Evolutionary conservation across 2,888 invertebrate genomes (phyloP), one percentile per base, ranked within the genome.

Genomic region (Euzetes globulus): DNA sequence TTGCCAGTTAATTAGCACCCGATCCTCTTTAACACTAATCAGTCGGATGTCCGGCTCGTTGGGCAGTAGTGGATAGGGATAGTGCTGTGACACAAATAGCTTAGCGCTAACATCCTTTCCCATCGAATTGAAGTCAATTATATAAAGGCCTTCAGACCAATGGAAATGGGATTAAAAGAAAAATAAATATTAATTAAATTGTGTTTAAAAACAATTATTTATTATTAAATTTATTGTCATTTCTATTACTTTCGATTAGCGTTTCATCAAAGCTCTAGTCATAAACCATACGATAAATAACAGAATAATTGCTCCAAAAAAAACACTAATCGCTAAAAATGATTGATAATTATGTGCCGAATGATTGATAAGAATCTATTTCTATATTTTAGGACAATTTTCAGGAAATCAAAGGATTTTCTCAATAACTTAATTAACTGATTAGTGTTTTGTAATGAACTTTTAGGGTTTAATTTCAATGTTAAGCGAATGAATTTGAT

Each of bases 1-100:
- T 72, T 80, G 78, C 81, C 81, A 81, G 15, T 79, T 73, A 25
- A 80, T 72, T 19, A 77, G 71, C 19, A 80, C 74, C n/a, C 76
- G 72, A 37, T 77, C 76, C 17, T 77, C 72, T 3, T 76, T 72
- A 19, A 76, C 76, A 15, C 76, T 74, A 41, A 76, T 60, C 15
- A 79, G 77, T 9, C 75, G 58, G 6, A 81, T 78, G 9, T 72
- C 71, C 1, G 77, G 72, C 52, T 80, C 78, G 6, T 74, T 47
- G 4, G 77, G 77, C 22, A 76, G 22, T 3, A 74, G 73, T 6
- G 77, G 77, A 27, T 77, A 76, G 50, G 72, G 75, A 15, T 75
- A 73, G 17, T 72, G 71, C n/a, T 75, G 73, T 29, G 41, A 60
- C 4, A 71, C 63, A 17, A 74, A 60, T 1, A 75, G 22, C 4